Evolutionary conservation across 1,140 invertebrate species (phyloP).

Genomic region (Leptinotarsa defecta): DNA sequence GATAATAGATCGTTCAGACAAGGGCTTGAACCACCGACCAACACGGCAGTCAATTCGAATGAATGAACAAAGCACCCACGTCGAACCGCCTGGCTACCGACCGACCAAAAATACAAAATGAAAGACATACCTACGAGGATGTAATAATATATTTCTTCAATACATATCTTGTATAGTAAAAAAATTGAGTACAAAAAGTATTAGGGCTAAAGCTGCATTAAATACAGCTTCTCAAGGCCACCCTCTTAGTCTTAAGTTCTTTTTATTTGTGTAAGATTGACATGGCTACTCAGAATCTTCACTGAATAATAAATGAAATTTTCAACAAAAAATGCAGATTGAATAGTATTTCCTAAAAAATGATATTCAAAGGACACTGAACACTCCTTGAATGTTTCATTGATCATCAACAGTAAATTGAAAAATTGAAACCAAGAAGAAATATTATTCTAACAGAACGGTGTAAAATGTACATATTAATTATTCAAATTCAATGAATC

Average conservation of each 20-base stretch:
- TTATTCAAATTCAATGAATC: no score
- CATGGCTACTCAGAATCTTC: not conserved
- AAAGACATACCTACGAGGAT: not conserved
- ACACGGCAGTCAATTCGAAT: no score
- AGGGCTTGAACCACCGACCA: no score
- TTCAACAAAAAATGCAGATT: no score
- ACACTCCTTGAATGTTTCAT: no score
- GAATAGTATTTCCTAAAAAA: no score
- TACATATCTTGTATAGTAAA: constrained; percentile 47
- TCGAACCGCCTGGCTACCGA: not conserved
- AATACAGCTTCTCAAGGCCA: constrained; percentile 47
- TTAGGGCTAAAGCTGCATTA: constrained; percentile 49
- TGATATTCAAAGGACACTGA: no score
- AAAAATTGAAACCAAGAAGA: no score
- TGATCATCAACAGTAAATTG: no score
- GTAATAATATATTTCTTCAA: constrained; percentile 40
- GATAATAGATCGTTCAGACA: no score
- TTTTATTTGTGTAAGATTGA: constrained; percentile 27
- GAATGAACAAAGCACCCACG: not conserved
- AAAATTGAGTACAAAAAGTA: constrained; percentile 44
- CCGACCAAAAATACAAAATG: not conserved
- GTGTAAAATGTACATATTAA: no score
- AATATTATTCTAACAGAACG: no score
- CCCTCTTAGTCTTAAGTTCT: constrained; percentile 47
- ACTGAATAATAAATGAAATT: not conserved